Evolutionary conservation across 2,113 vertebrate species (phyloP).

Genomic region (Alosa alosa): DNA sequence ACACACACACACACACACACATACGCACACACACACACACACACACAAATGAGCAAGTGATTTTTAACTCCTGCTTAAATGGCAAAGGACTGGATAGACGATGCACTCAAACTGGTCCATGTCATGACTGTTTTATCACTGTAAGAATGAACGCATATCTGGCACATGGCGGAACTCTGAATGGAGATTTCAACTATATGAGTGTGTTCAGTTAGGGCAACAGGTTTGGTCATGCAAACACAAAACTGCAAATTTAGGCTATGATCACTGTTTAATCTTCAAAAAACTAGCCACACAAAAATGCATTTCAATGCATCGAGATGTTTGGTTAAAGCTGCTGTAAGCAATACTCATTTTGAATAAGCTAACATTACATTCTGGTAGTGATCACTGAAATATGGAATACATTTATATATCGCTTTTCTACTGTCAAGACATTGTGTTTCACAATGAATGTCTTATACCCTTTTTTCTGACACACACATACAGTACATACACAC

Average conservation of each 20-base stretch:
- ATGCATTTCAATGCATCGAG: neutral
- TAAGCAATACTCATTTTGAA: neutral
- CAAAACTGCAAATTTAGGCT: neutral
- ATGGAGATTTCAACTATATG: neutral
- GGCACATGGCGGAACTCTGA: neutral
- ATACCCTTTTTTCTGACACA: neutral
- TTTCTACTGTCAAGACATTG: neutral
- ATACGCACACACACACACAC: neutral
- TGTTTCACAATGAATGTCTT: neutral
- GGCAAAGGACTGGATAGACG: neutral
- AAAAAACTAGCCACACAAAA: neutral
- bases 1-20: too few relatives aligned
- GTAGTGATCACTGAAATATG: neutral
- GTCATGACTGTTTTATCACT: neutral
- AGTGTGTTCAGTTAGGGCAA: neutral
- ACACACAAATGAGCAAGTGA: neutral
- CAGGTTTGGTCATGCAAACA: neutral
- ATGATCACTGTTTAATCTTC: neutral
- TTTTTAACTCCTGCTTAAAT: neutral
- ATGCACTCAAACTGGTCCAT: neutral
- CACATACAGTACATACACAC: neutral
- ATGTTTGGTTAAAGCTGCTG: constrained; percentile 1
- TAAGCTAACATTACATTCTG: neutral
- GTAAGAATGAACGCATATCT: neutral
- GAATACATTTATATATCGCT: neutral